Percentiles rank a stretch among this genome's conserved stretches.
Conservation (phyloP, 2,888 invertebrate species). For the Fabriciana adippe region DNA sequence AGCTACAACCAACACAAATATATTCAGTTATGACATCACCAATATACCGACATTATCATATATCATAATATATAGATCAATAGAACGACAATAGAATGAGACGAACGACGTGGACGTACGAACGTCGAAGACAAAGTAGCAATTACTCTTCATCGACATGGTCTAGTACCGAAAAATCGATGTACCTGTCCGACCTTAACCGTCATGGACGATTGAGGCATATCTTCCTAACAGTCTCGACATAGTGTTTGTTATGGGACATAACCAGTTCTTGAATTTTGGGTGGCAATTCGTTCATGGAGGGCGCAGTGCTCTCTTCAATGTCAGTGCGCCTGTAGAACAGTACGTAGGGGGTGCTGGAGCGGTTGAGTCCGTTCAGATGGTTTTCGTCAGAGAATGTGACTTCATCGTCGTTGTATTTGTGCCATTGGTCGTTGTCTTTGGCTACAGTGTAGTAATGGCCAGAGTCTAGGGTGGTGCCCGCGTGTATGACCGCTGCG, state of each 20-base stretch:
- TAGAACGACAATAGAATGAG: too few relatives aligned
- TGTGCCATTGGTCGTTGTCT: slow-evolving; percentile 87
- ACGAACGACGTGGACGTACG: too few relatives aligned
- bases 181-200: slow-evolving; percentile 56
- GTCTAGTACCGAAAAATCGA: slow-evolving; percentile 59
- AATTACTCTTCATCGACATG: slow-evolving; percentile 39
- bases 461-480: slow-evolving; percentile 91
- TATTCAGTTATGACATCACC: too few relatives aligned
- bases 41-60: too few relatives aligned
- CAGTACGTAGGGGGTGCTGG: slow-evolving; percentile 92
- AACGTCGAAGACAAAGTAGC: neutral
- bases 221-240: slow-evolving; percentile 56
- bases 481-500: slow-evolving; percentile 92
- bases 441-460: slow-evolving; percentile 93
- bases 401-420: slow-evolving; percentile 91
- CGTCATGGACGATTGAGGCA: slow-evolving; percentile 60
- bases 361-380: slow-evolving; percentile 84
- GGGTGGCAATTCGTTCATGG: slow-evolving; percentile 61
- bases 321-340: slow-evolving; percentile 85
- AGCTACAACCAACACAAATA: neutral
- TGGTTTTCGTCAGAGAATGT: slow-evolving; percentile 82
- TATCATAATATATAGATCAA: too few relatives aligned
- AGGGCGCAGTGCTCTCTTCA: slow-evolving; percentile 57
- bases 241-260: slow-evolving; percentile 65
- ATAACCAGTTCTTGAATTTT: slow-evolving; percentile 58